Evolutionary conservation across 2,797 vertebrate species (phyloP).

Genomic region (Melanotaenia parkinsoni): DNA sequence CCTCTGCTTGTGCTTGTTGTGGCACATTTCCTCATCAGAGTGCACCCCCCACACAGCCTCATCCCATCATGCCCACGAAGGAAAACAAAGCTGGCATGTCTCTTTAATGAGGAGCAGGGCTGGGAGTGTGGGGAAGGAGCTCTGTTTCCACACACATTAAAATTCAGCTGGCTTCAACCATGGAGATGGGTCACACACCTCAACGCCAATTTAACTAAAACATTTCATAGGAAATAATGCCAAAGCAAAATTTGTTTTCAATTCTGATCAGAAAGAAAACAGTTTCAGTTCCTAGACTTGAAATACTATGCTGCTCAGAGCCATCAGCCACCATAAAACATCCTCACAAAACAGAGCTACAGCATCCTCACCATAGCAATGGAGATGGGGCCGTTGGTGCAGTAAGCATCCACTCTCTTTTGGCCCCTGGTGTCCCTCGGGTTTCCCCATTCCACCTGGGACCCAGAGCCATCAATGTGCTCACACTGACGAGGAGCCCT

Average conservation of each 20-base stretch:
- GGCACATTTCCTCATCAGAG: conserved; percentile 84
- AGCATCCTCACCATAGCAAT: conserved; percentile 60
- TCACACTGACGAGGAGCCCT: conserved; percentile 60
- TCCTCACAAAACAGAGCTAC: conserved; percentile 41
- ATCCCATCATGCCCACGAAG: conserved; percentile 81
- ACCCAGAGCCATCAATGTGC: conserved; percentile 59
- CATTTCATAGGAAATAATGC: conserved; percentile 25
- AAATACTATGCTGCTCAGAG: conserved; percentile 58
- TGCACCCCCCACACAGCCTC: conserved; percentile 67
- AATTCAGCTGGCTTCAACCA: conserved; percentile 73
- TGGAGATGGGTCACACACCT: conserved; percentile 71
- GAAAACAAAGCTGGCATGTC: conserved; percentile 88
- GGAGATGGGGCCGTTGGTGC: conserved; percentile 60
- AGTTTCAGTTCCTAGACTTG: conserved; percentile 33
- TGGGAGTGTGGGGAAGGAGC: conserved; percentile 73
- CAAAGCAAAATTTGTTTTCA: conserved; percentile 17
- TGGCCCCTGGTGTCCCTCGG: conserved; percentile 52
- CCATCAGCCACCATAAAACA: conserved; percentile 36
- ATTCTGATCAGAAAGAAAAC: conserved; percentile 12
- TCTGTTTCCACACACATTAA: conserved; percentile 75
- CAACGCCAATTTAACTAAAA: conserved; percentile 61
- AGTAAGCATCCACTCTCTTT: conserved; percentile 58
- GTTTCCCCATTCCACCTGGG: conserved; percentile 70
- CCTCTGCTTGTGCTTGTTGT: conserved; percentile 80
- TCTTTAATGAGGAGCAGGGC: conserved; percentile 83